Conservation (phyloP, 2,797 vertebrate species). For the Xiphorhynchus erythropygius region DNA sequence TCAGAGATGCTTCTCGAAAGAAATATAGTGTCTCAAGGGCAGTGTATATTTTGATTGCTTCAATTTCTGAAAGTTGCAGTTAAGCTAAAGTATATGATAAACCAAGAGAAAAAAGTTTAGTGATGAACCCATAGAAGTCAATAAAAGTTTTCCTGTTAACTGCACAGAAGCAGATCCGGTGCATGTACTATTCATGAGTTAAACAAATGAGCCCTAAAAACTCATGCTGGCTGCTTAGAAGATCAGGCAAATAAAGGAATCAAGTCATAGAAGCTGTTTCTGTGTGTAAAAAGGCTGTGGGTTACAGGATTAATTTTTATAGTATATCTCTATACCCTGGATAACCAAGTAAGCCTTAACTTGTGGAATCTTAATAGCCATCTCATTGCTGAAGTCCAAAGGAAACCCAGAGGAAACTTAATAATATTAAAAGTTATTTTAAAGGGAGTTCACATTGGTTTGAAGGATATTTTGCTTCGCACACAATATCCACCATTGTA, state of each 20-base stretch:
- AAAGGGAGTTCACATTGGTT: conserved; percentile 75
- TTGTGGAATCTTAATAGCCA: conserved; percentile 74
- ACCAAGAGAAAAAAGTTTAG: neutral
- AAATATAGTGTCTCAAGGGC: conserved; percentile 5
- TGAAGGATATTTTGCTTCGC: conserved; percentile 66
- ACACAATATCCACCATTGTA: conserved; percentile 76
- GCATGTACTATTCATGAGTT: neutral
- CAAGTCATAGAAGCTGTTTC: conserved; percentile 38
- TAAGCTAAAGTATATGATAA: conserved; percentile 11
- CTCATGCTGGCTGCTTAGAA: conserved; percentile 9
- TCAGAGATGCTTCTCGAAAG: neutral
- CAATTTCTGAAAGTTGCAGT: neutral
- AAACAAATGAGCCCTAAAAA: conserved; percentile 6
- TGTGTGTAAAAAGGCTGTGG: conserved; percentile 52
- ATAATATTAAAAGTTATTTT: conserved; percentile 80
- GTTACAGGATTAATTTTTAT: conserved; percentile 59
- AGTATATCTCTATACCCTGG: conserved; percentile 43
- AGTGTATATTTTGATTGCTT: conserved; percentile 34
- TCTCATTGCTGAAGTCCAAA: conserved; percentile 72
- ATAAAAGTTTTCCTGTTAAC: conserved; percentile 1
- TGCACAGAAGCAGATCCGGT: neutral
- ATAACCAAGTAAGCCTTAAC: conserved; percentile 60
- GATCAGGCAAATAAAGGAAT: conserved; percentile 40
- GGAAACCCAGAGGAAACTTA: conserved; percentile 77
- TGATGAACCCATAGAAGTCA: neutral